Evolutionary conservation across 2,113 vertebrate genomes (phyloP).

Genomic region (Cyanoderma ruficeps): DNA sequence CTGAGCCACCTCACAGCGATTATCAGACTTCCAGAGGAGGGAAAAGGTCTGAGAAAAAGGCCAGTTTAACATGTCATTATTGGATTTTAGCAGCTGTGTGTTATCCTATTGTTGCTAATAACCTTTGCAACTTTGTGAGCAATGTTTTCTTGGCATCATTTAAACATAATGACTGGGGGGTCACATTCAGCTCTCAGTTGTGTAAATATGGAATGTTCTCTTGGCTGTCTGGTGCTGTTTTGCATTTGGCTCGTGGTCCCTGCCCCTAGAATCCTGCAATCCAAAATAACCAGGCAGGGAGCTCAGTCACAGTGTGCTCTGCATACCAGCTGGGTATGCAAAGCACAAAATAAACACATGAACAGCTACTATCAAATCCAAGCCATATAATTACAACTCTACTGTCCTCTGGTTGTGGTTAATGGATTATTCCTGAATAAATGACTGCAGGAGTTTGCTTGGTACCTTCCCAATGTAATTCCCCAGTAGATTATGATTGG

Average conservation of each 20-base stretch:
- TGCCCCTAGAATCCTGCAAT: constrained; percentile 5
- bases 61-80: not conserved
- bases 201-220: constrained; percentile 44
- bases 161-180: constrained; percentile 3
- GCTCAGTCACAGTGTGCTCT: not conserved
- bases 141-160: constrained; percentile 45
- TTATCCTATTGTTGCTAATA: constrained; percentile 37
- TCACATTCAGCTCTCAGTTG: constrained; percentile 38
- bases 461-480: not conserved
- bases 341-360: not conserved
- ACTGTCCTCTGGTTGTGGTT: not conserved
- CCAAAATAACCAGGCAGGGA: constrained; percentile 5
- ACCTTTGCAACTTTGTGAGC: constrained; percentile 31
- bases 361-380: not conserved
- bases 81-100: constrained; percentile 31
- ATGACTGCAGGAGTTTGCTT: not conserved
- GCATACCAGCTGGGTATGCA: not conserved
- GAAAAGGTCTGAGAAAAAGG: constrained; percentile 30
- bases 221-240: constrained; percentile 31
- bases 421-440: constrained; percentile 1
- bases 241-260: constrained; percentile 22
- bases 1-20: constrained; percentile 2
- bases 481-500: not conserved
- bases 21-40: not conserved
- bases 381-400: not conserved